Conservation (phyloP, 2,888 invertebrate genomes). For the Trimorus sp. region DNA sequence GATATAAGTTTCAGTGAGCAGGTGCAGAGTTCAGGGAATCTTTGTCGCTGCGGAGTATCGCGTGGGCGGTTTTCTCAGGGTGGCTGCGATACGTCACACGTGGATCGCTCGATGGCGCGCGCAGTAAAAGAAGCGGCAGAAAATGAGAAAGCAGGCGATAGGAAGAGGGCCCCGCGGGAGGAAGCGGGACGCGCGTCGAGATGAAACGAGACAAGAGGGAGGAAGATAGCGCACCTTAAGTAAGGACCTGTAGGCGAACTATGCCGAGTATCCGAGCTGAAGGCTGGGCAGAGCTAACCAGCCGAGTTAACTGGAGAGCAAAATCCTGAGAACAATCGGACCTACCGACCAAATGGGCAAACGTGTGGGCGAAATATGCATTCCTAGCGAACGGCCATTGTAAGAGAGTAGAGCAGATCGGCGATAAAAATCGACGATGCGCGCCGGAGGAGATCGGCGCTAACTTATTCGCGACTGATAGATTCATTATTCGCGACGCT, state of each 20-base stretch:
- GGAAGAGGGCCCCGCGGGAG: conserved; percentile 36
- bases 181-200: conserved; percentile 52
- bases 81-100: conserved; percentile 78
- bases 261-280: conserved; percentile 80
- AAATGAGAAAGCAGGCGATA: conserved; percentile 44
- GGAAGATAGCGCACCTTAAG: conserved; percentile 48
- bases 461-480: conserved; percentile 15
- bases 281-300: conserved; percentile 78
- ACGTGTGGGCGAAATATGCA: conserved; percentile 78
- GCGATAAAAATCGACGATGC: conserved; percentile 60
- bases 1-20: conserved; percentile 62
- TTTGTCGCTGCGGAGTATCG: conserved; percentile 67
- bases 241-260: conserved; percentile 79
- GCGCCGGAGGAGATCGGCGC: conserved; percentile 44
- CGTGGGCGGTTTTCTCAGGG: conserved; percentile 80
- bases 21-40: conserved; percentile 66
- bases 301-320: conserved; percentile 71
- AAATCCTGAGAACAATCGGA: conserved; percentile 80
- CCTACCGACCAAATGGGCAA: conserved; percentile 76
- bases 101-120: conserved; percentile 61
- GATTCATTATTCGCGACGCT: conserved; percentile 44
- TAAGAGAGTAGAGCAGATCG: conserved; percentile 63
- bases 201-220: conserved; percentile 59
- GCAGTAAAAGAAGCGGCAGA: conserved; percentile 61
- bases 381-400: conserved; percentile 73